Conservation (phyloP, 2,888 invertebrate species). For the Rutpela maculata region DNA sequence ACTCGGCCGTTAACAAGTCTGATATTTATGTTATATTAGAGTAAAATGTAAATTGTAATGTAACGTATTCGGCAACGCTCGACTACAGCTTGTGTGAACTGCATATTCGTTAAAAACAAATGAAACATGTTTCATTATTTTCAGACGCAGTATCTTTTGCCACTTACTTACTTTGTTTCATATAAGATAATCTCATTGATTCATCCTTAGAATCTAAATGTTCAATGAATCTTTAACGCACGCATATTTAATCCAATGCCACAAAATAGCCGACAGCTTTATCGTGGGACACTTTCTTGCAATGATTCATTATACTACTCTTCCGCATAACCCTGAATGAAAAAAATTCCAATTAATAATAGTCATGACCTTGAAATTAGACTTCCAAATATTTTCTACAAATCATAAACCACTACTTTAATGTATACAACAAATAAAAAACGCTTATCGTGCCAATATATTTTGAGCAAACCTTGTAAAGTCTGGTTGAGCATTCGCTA, state of each 20-base stretch:
- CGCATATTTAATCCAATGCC: constrained; percentile 3
- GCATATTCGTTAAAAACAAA: too few relatives aligned
- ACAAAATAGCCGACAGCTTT: background rate
- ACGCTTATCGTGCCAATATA: constrained; percentile 27
- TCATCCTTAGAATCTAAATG: background rate
- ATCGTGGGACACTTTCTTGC: constrained; percentile 1
- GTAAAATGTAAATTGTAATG: too few relatives aligned
- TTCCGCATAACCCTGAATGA: constrained; percentile 38
- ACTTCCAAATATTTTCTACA: constrained; percentile 36
- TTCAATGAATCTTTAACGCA: background rate
- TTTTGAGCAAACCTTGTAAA: constrained; percentile 34
- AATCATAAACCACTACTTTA: constrained; percentile 23
- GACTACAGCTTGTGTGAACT: too few relatives aligned
- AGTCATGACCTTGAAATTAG: constrained; percentile 21
- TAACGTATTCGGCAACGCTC: too few relatives aligned
- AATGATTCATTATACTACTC: constrained; percentile 25
- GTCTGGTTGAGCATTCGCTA: constrained; percentile 27
- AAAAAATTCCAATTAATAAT: constrained; percentile 4
- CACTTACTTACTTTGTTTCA: background rate
- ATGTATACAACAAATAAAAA: constrained; percentile 35
- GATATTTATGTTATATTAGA: too few relatives aligned
- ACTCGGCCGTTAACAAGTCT: too few relatives aligned
- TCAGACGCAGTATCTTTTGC: too few relatives aligned
- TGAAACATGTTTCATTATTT: too few relatives aligned
- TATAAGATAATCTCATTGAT: background rate